phyloP scores from a whole-genome alignment of 2,888 invertebrate genomes.

The Sussaba pulchella region DNA sequence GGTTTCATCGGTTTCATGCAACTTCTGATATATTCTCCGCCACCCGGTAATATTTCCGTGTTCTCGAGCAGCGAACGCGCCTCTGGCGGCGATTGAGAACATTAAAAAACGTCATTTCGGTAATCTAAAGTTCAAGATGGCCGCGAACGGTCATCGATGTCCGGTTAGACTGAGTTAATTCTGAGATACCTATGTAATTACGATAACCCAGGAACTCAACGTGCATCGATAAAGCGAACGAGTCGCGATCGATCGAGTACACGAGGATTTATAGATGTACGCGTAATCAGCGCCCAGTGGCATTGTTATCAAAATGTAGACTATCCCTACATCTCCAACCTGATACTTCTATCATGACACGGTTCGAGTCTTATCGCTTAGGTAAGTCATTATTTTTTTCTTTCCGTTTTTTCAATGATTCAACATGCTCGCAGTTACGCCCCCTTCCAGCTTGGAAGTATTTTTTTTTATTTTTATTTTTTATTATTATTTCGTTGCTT shows the following conservation, averaged over 20 bases:
- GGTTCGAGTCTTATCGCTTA: constrained; percentile 59
- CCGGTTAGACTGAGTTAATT: constrained; percentile 40
- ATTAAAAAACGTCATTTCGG: constrained; percentile 69
- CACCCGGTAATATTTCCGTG: constrained; percentile 6
- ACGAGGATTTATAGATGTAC: constrained; percentile 1
- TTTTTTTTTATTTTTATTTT: constrained; percentile 4
- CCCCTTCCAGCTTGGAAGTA: background rate
- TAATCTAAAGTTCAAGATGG: constrained; percentile 66
- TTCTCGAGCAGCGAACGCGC: constrained; percentile 16
- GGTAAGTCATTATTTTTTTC: constrained; percentile 60
- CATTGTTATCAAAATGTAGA: constrained; percentile 60
- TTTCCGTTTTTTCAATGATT: background rate
- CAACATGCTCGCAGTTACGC: constrained; percentile 18
- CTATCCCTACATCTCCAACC: constrained; percentile 12
- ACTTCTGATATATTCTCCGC: background rate
- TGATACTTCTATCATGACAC: constrained; percentile 68
- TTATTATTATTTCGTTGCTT: background rate
- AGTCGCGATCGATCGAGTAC: background rate
- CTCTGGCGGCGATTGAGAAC: constrained; percentile 32
- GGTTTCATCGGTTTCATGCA: too few relatives aligned
- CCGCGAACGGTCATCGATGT: constrained; percentile 60
- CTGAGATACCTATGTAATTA: constrained; percentile 62
- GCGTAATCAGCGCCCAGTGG: background rate
- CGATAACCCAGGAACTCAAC: constrained; percentile 41
- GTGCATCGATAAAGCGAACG: constrained; percentile 6